Percentiles rank a stretch among this genome's conserved stretches.
Conservation (phyloP, 1,140 invertebrate species). For the Trichomalopsis sarcophagae region DNA sequence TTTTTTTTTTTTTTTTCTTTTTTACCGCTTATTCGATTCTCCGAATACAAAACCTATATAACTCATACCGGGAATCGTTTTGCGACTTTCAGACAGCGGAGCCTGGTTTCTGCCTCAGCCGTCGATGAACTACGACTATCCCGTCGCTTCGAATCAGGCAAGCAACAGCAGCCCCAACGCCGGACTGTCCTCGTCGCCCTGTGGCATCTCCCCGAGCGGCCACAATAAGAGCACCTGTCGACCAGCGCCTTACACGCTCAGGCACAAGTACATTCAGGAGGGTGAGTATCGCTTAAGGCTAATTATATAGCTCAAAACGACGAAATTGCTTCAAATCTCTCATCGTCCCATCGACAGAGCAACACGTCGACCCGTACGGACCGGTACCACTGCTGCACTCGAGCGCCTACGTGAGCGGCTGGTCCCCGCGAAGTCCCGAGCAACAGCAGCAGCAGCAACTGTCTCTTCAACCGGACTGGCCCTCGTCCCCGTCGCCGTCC, state of each 20-base stretch:
- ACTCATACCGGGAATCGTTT: no score
- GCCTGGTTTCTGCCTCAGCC: slow-evolving; percentile 73
- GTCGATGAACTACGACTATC: slow-evolving; percentile 71
- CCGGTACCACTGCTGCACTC: slow-evolving; percentile 71
- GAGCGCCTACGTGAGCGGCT: slow-evolving; percentile 70
- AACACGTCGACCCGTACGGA: slow-evolving; percentile 69
- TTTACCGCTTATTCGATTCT: neutral
- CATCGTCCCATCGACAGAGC: slow-evolving; percentile 57
- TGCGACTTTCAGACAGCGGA: slow-evolving; percentile 61
- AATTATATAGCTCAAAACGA: no score
- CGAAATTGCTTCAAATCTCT: no score
- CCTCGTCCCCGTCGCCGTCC: slow-evolving; percentile 69
- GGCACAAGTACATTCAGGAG: slow-evolving; percentile 71
- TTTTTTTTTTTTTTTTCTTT: slow-evolving; percentile 19
- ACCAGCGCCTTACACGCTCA: slow-evolving; percentile 69
- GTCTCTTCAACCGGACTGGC: slow-evolving; percentile 64
- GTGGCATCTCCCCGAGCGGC: slow-evolving; percentile 63
- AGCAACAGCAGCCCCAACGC: slow-evolving; percentile 62
- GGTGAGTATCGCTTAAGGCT: slow-evolving; percentile 55
- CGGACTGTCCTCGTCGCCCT: slow-evolving; percentile 66
- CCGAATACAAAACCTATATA: no score
- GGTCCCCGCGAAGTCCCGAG: slow-evolving; percentile 71
- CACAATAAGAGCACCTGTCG: slow-evolving; percentile 71
- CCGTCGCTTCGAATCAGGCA: slow-evolving; percentile 70
- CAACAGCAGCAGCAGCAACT: slow-evolving; percentile 53